These are phyloP conservation scores for Pocillopora verrucosa DNA, from an alignment of 64 coral and sea anemone species.

Conservation along the genomic window DNA sequence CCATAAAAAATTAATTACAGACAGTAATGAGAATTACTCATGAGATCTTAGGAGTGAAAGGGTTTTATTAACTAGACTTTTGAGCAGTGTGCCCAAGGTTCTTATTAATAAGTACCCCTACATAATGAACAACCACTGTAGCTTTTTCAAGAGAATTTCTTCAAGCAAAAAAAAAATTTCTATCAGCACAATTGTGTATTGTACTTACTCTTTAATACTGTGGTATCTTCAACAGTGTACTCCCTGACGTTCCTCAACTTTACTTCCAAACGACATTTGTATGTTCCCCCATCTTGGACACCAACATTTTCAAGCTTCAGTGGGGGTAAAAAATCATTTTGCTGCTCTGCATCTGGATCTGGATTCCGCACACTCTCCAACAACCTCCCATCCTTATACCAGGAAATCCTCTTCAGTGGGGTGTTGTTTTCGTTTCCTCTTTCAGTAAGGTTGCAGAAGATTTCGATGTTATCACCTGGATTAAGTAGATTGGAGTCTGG, in stretches of 20 bases:
- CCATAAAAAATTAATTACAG: no score
- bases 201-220: not conserved
- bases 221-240: not conserved
- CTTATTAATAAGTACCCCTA: no score
- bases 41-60: no score
- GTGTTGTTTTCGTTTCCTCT: not conserved
- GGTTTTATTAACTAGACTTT: no score
- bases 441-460: not conserved
- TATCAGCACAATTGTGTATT: no score
- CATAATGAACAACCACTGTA: no score
- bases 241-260: not conserved
- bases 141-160: no score
- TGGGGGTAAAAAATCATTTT: no score
- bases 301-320: no score
- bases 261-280: constrained; percentile 6
- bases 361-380: not conserved
- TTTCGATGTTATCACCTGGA: not conserved
- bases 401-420: constrained; percentile 1
- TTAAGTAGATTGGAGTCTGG: not conserved
- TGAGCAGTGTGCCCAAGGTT: no score
- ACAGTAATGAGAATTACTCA: no score
- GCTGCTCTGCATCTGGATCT: not conserved
- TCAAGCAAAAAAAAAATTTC: no score
- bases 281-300: not conserved
- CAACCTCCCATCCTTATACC: constrained; percentile 14